A percentile compares a stretch with the other conserved stretches of the same genome.
phyloP scores from a whole-genome alignment of 2,888 invertebrate species.

The Lagria hirta region DNA sequence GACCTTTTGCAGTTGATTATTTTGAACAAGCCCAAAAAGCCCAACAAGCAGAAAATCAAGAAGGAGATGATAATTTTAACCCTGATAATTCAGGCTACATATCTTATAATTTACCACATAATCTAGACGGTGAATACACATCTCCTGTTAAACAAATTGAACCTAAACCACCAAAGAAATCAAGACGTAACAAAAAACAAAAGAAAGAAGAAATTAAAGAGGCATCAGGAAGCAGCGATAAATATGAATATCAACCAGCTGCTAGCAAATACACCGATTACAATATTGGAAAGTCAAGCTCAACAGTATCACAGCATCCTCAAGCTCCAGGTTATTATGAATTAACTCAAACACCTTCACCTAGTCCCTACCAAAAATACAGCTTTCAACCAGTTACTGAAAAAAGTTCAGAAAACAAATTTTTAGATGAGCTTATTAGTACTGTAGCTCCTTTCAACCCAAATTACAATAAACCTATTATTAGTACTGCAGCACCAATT shows the following conservation, averaged over 20 bases:
- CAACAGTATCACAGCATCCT: slow-evolving; percentile 41
- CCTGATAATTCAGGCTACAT: slow-evolving; percentile 46
- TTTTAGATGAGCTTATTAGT: slow-evolving; percentile 36
- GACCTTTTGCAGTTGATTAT: slow-evolving; percentile 45
- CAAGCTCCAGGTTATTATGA: slow-evolving; percentile 32
- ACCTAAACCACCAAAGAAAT: slow-evolving; percentile 16
- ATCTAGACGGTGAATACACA: slow-evolving; percentile 10
- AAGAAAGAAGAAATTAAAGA: slow-evolving; percentile 28
- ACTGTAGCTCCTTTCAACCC: slow-evolving; percentile 38
- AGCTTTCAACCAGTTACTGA: slow-evolving; percentile 44
- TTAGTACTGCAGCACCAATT: slow-evolving; percentile 15
- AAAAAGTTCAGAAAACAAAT: slow-evolving; percentile 28
- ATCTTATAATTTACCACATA: slow-evolving; percentile 42
- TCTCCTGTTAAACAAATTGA: slow-evolving; percentile 7
- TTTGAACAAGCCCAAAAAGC: slow-evolving; percentile 45
- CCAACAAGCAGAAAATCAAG: slow-evolving; percentile 30
- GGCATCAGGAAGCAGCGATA: too few species aligned
- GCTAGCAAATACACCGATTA: slow-evolving; percentile 34
- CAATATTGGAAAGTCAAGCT: slow-evolving; percentile 41
- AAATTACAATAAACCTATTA: slow-evolving; percentile 55
- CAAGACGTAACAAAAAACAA: too few species aligned
- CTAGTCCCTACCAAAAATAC: slow-evolving; percentile 50
- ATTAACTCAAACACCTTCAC: slow-evolving; percentile 24
- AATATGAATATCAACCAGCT: slow-evolving; percentile 23
- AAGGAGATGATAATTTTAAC: slow-evolving; percentile 31